These are phyloP conservation scores for Aelia acuminata DNA, from an alignment of 2,888 invertebrate genomes.

Conservation along the genomic window DNA sequence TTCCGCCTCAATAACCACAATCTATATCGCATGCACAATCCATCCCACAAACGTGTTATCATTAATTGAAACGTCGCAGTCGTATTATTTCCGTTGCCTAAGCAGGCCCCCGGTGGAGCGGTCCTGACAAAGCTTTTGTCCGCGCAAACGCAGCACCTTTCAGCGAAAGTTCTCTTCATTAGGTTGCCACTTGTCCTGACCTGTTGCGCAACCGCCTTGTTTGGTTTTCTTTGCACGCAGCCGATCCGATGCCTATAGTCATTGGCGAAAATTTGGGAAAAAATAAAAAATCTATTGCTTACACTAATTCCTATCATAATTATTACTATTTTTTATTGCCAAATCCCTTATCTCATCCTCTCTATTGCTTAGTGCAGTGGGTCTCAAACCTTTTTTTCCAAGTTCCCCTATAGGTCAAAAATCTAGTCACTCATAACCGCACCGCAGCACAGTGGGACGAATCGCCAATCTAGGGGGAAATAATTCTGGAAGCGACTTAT, in stretches of 20 bases:
- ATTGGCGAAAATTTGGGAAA: not conserved
- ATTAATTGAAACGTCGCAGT: slow-evolving; percentile 27
- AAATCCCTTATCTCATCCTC: too few species aligned
- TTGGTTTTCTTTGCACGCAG: not conserved
- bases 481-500: too few species aligned
- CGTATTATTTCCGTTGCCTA: slow-evolving; percentile 18
- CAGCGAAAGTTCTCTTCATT: slow-evolving; percentile 38
- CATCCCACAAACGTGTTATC: not conserved
- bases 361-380: too few species aligned
- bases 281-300: too few species aligned
- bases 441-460: too few species aligned
- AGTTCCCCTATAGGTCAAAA: too few species aligned
- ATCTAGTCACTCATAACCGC: too few species aligned
- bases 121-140: slow-evolving; percentile 26
- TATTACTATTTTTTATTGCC: too few species aligned
- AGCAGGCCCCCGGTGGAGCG: not conserved
- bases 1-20: slow-evolving; percentile 35
- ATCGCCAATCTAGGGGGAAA: too few species aligned
- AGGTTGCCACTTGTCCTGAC: not conserved
- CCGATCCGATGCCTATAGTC: not conserved
- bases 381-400: too few species aligned
- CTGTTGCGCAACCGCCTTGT: not conserved
- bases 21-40: slow-evolving; percentile 20
- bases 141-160: slow-evolving; percentile 23
- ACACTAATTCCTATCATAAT: too few species aligned